Conservation (phyloP, 2,888 invertebrate species). For the Pycnomerus fuliginosus region DNA sequence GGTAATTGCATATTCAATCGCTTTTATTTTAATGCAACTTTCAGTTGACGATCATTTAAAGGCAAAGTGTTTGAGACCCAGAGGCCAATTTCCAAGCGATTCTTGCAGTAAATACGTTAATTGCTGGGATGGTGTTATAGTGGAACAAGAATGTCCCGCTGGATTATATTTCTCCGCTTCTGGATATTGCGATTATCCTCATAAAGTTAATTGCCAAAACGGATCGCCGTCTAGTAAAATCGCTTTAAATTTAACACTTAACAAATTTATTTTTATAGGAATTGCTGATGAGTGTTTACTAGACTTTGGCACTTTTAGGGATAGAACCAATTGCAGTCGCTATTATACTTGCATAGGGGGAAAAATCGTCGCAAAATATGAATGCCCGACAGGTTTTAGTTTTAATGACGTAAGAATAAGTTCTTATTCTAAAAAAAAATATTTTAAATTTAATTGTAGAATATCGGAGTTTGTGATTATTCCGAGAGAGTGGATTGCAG, state of each 20-base stretch:
- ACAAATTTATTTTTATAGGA: neutral
- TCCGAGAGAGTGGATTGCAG: constrained; percentile 61
- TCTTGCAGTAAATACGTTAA: constrained; percentile 66
- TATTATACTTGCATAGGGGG: constrained; percentile 63
- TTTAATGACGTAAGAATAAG: constrained; percentile 40
- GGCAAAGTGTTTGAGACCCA: constrained; percentile 52
- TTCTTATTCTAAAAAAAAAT: neutral
- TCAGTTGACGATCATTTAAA: constrained; percentile 28
- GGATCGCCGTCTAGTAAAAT: constrained; percentile 40
- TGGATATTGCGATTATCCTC: constrained; percentile 64
- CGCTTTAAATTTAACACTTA: no score
- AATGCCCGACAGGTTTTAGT: constrained; percentile 60
- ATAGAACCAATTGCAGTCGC: constrained; percentile 61
- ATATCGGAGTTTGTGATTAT: constrained; percentile 66
- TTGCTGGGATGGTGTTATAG: constrained; percentile 70
- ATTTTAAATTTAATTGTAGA: constrained; percentile 52
- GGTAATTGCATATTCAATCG: constrained; percentile 7
- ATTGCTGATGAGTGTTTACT: constrained; percentile 53
- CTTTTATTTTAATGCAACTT: constrained; percentile 3
- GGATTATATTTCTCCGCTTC: constrained; percentile 61
- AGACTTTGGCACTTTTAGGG: constrained; percentile 63
- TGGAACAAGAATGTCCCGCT: constrained; percentile 66
- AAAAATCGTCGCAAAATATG: constrained; percentile 56
- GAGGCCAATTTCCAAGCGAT: constrained; percentile 65
- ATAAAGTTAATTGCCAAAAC: constrained; percentile 62